A percentile compares a stretch with the other conserved stretches of the same genome.
These are phyloP conservation scores for Ophiothrix spiculata DNA, from an alignment of 35 echinoderm and acorn worm species.

Conservation along the genomic window DNA sequence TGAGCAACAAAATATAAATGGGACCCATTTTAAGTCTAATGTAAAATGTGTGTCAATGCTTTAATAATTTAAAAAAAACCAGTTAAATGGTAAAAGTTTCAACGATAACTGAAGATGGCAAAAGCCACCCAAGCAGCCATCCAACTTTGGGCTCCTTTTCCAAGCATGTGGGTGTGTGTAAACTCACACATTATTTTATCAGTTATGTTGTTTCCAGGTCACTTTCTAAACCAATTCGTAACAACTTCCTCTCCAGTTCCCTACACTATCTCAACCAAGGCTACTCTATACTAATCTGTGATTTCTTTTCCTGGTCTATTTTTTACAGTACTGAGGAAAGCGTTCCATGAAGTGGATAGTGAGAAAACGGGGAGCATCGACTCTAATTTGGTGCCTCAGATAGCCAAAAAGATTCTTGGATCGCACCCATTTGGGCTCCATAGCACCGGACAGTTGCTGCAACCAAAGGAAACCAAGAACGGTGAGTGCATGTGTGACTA, in stretches of 20 bases:
- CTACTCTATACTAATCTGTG: background rate
- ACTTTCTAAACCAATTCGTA: background rate
- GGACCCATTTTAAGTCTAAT: too few relatives aligned
- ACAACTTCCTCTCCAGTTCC: background rate
- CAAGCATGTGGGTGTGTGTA: too few relatives aligned
- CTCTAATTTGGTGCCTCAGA: slow-evolving; percentile 38
- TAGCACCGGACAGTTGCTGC: slow-evolving; percentile 11
- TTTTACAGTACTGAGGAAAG: slow-evolving; percentile 42
- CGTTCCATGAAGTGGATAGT: slow-evolving; percentile 48
- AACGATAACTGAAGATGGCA: too few relatives aligned
- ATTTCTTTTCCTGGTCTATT: background rate
- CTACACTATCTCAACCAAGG: background rate
- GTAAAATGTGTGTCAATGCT: too few relatives aligned
- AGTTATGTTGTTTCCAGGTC: too few relatives aligned
- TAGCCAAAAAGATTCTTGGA: slow-evolving; percentile 49
- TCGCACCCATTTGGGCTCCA: slow-evolving; percentile 16
- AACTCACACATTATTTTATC: too few relatives aligned
- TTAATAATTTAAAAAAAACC: too few relatives aligned
- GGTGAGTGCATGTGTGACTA: slow-evolving; percentile 46
- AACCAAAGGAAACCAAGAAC: slow-evolving; percentile 39
- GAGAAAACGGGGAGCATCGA: slow-evolving; percentile 52
- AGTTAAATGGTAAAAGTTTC: too few relatives aligned
- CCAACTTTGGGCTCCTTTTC: too few relatives aligned
- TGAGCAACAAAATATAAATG: too few relatives aligned
- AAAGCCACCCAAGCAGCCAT: too few relatives aligned